Evolutionary conservation across 2,797 vertebrate species (phyloP).

Genomic region (Cichlasoma orientale): DNA sequence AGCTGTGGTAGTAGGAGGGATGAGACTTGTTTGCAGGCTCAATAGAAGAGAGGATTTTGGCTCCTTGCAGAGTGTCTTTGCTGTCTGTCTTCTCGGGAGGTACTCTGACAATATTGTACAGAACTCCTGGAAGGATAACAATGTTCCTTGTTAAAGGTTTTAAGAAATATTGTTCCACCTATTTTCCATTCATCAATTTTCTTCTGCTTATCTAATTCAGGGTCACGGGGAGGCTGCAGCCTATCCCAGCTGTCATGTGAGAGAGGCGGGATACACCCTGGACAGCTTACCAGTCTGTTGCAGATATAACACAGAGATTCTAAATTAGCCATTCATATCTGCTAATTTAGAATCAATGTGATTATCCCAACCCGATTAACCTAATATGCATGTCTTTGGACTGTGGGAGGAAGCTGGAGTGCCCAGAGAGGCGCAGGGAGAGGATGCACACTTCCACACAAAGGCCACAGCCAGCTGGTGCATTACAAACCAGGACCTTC

Average conservation of each 20-base stretch:
- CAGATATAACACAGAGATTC: neutral
- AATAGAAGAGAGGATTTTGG: slow-evolving; percentile 89
- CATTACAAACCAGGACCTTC: neutral
- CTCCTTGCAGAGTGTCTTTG: slow-evolving; percentile 83
- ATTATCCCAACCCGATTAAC: neutral
- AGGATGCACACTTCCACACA: neutral
- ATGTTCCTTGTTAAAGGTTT: neutral
- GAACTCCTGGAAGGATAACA: slow-evolving; percentile 76
- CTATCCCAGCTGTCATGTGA: neutral
- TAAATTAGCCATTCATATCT: neutral
- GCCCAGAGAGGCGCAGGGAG: neutral
- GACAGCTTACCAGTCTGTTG: neutral
- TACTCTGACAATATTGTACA: slow-evolving; percentile 90
- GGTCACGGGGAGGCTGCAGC: neutral
- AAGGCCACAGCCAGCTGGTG: neutral
- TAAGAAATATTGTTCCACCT: neutral
- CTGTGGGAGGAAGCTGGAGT: neutral
- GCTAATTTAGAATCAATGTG: neutral
- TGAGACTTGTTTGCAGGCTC: slow-evolving; percentile 80
- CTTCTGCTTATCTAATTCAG: neutral
- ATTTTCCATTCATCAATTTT: neutral
- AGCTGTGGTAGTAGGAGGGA: slow-evolving; percentile 97
- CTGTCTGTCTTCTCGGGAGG: slow-evolving; percentile 79
- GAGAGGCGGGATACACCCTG: neutral
- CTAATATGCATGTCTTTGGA: neutral